A percentile compares a stretch with the other conserved stretches of the same genome.
Evolutionary conservation across 2,797 vertebrate genomes (phyloP).

Genomic region (Karalla daura): DNA sequence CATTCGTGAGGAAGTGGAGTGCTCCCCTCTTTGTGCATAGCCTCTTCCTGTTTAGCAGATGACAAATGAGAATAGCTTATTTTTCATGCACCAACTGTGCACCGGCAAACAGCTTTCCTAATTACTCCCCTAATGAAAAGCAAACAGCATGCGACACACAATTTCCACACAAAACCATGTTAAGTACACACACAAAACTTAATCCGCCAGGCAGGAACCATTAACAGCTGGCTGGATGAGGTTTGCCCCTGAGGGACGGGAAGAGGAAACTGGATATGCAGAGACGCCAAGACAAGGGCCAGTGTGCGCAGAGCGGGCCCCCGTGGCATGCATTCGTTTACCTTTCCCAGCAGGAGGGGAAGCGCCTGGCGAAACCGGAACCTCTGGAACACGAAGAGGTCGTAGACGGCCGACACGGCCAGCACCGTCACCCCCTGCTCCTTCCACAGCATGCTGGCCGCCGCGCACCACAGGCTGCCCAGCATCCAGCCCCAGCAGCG

Average conservation of each 20-base stretch:
- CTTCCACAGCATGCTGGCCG: slow-evolving; percentile 97
- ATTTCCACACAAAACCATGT: slow-evolving; percentile 21
- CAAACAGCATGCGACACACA: slow-evolving; percentile 43
- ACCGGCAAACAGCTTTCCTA: slow-evolving; percentile 50
- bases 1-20: slow-evolving; percentile 44
- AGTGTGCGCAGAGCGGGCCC: slow-evolving; percentile 70
- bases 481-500: slow-evolving; percentile 91
- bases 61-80: slow-evolving; percentile 47
- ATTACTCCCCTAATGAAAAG: slow-evolving; percentile 64
- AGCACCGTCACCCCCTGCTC: slow-evolving; percentile 96
- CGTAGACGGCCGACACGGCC: slow-evolving; percentile 91
- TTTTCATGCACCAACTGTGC: slow-evolving; percentile 37
- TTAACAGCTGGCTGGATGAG: slow-evolving; percentile 51
- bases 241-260: slow-evolving; percentile 49
- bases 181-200: slow-evolving; percentile 27
- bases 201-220: slow-evolving; percentile 50
- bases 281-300: slow-evolving; percentile 22
- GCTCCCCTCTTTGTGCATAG: slow-evolving; percentile 29
- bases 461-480: slow-evolving; percentile 88
- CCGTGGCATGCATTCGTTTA: slow-evolving; percentile 78
- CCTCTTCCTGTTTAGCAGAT: slow-evolving; percentile 51
- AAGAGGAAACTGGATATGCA: slow-evolving; percentile 56
- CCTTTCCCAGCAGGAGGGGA: slow-evolving; percentile 87
- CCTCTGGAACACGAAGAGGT: slow-evolving; percentile 92
- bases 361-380: slow-evolving; percentile 88